A percentile compares a stretch with the other conserved stretches of the same genome.
These are phyloP conservation scores for Abrostola tripartita DNA, from an alignment of 2,888 invertebrate species.

Conservation along the genomic window DNA sequence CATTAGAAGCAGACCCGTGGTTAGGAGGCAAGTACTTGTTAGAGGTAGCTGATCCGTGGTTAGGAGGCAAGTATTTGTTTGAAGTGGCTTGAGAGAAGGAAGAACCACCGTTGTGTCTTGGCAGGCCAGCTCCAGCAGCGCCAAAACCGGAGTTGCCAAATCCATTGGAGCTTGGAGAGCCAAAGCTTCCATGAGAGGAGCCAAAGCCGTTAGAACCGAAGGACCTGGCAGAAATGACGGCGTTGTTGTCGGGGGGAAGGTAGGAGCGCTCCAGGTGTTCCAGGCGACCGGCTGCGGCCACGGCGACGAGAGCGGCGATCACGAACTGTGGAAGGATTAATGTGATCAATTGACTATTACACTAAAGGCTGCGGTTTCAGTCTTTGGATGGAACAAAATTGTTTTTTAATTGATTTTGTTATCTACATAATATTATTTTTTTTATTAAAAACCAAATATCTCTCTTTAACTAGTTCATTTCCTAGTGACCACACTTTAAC, in stretches of 20 bases:
- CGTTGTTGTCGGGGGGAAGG: slow-evolving; percentile 73
- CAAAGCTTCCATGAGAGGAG: slow-evolving; percentile 30
- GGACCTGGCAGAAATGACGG: slow-evolving; percentile 28
- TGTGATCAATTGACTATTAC: neutral
- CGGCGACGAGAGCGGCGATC: slow-evolving; percentile 75
- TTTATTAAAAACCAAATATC: too few species aligned
- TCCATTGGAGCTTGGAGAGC: slow-evolving; percentile 32
- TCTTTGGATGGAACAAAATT: too few species aligned
- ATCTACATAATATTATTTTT: too few species aligned
- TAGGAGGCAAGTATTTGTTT: slow-evolving; percentile 80
- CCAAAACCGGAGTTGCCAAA: slow-evolving; percentile 50
- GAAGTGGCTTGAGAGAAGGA: slow-evolving; percentile 71
- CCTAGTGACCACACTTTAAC: too few species aligned
- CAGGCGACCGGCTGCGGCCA: slow-evolving; percentile 76
- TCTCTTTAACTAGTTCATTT: too few species aligned
- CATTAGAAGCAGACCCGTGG: neutral
- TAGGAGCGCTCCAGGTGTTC: slow-evolving; percentile 81
- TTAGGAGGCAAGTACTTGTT: slow-evolving; percentile 29
- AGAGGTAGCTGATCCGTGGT: slow-evolving; percentile 64
- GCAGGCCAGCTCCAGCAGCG: slow-evolving; percentile 26
- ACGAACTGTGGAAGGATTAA: slow-evolving; percentile 71
- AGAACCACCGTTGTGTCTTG: slow-evolving; percentile 35
- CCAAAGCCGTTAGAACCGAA: slow-evolving; percentile 44
- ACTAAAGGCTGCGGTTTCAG: too few species aligned
- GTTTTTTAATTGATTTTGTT: too few species aligned